A percentile compares a stretch with the other conserved stretches of the same genome.
These are phyloP conservation scores for Syngnathus scovelli DNA, from an alignment of 2,113 vertebrate species.

Conservation along the genomic window DNA sequence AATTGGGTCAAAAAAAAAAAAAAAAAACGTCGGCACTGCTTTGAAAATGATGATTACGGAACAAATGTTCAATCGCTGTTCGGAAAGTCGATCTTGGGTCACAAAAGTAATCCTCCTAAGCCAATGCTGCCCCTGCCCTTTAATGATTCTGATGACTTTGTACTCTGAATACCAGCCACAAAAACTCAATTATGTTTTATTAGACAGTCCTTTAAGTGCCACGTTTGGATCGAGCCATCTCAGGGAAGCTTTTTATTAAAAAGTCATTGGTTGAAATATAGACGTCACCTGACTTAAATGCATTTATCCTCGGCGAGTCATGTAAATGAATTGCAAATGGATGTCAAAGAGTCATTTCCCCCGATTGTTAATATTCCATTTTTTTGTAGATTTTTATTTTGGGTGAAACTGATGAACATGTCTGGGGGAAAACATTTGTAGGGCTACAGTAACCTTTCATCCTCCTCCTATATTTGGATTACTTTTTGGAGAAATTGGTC, in stretches of 20 bases:
- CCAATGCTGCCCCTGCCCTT: not conserved
- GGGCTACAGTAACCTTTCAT: slow-evolving; percentile 13
- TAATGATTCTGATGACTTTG: slow-evolving; percentile 12
- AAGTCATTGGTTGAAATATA: slow-evolving; percentile 9
- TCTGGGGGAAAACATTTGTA: not conserved
- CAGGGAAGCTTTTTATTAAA: not conserved
- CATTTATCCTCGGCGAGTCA: slow-evolving; percentile 3
- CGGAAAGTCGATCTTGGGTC: too few species aligned
- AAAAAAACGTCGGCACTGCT: slow-evolving; percentile 32
- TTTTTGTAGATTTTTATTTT: not conserved
- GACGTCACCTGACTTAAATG: not conserved
- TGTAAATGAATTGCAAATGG: not conserved
- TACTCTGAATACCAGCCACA: slow-evolving; percentile 2
- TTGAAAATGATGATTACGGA: slow-evolving; percentile 31
- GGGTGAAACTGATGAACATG: not conserved
- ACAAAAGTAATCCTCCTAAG: not conserved
- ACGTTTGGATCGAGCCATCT: not conserved
- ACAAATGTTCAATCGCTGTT: too few species aligned
- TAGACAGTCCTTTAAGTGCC: not conserved
- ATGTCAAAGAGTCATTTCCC: slow-evolving; percentile 1
- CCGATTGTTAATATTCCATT: not conserved
- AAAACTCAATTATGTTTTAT: slow-evolving; percentile 1
- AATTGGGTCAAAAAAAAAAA: slow-evolving; percentile 68
- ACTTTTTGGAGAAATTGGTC: not conserved
- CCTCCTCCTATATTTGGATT: not conserved